These are phyloP conservation scores for Zingel zingel DNA, from an alignment of 2,113 vertebrate genomes.

Conservation along the genomic window DNA sequence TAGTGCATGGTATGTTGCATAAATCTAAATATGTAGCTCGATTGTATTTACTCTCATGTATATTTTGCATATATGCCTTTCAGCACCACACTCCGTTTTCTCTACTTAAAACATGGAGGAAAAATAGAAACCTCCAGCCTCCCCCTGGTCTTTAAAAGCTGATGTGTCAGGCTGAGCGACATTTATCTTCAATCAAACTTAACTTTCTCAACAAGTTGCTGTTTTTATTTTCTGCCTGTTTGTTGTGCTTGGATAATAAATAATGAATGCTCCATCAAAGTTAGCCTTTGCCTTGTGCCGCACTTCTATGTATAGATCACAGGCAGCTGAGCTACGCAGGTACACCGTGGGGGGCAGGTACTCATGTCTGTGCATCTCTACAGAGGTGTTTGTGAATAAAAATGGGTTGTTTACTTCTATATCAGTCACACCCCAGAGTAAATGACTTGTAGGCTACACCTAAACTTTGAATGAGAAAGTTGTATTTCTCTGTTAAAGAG, in stretches of 20 bases:
- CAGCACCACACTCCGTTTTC: background rate
- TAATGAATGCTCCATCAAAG: slow-evolving; percentile 54
- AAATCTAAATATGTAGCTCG: background rate
- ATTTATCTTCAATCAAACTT: slow-evolving; percentile 42
- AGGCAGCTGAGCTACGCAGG: slow-evolving; percentile 64
- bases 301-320: slow-evolving; percentile 80
- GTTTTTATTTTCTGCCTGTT: slow-evolving; percentile 27
- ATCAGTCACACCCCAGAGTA: slow-evolving; percentile 50
- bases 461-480: slow-evolving; percentile 35
- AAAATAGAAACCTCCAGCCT: background rate
- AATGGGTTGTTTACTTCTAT: slow-evolving; percentile 70
- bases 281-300: slow-evolving; percentile 63
- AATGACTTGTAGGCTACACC: slow-evolving; percentile 19
- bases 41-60: background rate
- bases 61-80: slow-evolving; percentile 9
- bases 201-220: slow-evolving; percentile 38
- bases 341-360: slow-evolving; percentile 62
- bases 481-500: slow-evolving; percentile 5
- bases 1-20: background rate
- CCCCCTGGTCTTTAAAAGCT: slow-evolving; percentile 10
- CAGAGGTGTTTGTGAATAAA: slow-evolving; percentile 66
- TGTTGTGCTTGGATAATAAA: slow-evolving; percentile 28
- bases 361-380: slow-evolving; percentile 43
- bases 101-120: background rate
- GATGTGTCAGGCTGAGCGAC: slow-evolving; percentile 21